Percentiles rank a stretch among this genome's conserved stretches.
These are phyloP conservation scores for Leptopilina myrica DNA, from an alignment of 2,888 invertebrate genomes.

Conservation along the genomic window DNA sequence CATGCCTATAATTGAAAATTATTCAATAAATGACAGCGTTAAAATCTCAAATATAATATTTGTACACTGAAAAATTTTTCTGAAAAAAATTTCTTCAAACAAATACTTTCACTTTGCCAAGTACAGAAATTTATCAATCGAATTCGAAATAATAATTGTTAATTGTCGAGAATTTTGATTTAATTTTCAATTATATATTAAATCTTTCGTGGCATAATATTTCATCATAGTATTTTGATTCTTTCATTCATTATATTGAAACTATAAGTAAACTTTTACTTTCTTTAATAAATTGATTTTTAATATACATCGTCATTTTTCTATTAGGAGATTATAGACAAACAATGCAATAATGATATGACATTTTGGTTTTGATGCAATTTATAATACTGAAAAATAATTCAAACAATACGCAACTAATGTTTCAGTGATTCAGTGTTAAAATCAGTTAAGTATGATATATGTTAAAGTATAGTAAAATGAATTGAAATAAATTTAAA, in stretches of 20 bases:
- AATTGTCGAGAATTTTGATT: not conserved
- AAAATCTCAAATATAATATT: not conserved
- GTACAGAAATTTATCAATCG: not conserved
- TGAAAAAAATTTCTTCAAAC: not conserved
- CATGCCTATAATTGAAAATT: not conserved
- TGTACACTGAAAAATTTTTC: not conserved
- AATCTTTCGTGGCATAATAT: not conserved
- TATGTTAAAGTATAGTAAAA: too few species aligned
- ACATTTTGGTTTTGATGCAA: too few species aligned
- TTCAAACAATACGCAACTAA: too few species aligned
- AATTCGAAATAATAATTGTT: not conserved
- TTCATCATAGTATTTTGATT: not conserved
- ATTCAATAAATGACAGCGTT: not conserved
- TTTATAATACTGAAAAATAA: too few species aligned
- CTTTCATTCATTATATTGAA: not conserved
- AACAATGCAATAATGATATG: too few species aligned
- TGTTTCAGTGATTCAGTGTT: too few species aligned
- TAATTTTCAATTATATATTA: slow-evolving; percentile 7
- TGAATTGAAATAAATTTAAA: too few species aligned
- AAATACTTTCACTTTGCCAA: slow-evolving; percentile 12
- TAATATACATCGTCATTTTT: too few species aligned
- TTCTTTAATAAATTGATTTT: too few species aligned
- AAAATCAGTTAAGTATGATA: too few species aligned
- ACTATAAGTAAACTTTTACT: too few species aligned
- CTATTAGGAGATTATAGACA: too few species aligned